phyloP scores from a whole-genome alignment of 2,888 invertebrate genomes.

The Leptopterna dolabrata region DNA sequence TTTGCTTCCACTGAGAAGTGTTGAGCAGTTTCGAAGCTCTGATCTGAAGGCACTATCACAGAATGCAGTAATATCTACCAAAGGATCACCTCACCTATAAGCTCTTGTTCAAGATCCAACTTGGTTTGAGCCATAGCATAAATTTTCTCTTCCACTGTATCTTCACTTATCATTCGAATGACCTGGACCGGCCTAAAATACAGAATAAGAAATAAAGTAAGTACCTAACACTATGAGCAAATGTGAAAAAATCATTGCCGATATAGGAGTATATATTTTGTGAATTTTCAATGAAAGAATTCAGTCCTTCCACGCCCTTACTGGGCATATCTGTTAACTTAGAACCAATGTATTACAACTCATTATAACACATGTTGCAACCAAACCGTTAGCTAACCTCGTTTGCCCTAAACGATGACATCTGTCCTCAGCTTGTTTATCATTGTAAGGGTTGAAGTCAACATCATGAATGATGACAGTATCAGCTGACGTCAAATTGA shows the following conservation, averaged over 20 bases:
- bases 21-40: too few relatives aligned
- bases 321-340: too few relatives aligned
- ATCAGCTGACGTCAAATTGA: constrained; percentile 94
- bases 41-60: too few relatives aligned
- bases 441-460: constrained; percentile 98
- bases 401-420: constrained; percentile 83
- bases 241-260: too few relatives aligned
- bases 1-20: too few relatives aligned
- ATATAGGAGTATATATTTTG: too few relatives aligned
- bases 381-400: constrained; percentile 60
- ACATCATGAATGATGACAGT: constrained; percentile 97
- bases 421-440: constrained; percentile 96
- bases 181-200: constrained; percentile 81
- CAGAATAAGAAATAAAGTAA: not conserved
- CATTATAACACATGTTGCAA: too few relatives aligned
- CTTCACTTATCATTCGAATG: constrained; percentile 84
- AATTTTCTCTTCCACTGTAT: constrained; percentile 94
- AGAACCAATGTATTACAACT: too few relatives aligned
- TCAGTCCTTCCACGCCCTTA: too few relatives aligned
- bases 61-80: too few relatives aligned
- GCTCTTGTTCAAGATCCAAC: constrained; percentile 88
- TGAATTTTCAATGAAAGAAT: too few relatives aligned
- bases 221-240: not conserved
- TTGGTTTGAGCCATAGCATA: constrained; percentile 90
- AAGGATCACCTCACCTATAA: constrained; percentile 66